Evolutionary conservation across 2,888 invertebrate genomes (phyloP), one percentile per base, ranked within the genome.

Genomic region (Hemithea aestivaria): DNA sequence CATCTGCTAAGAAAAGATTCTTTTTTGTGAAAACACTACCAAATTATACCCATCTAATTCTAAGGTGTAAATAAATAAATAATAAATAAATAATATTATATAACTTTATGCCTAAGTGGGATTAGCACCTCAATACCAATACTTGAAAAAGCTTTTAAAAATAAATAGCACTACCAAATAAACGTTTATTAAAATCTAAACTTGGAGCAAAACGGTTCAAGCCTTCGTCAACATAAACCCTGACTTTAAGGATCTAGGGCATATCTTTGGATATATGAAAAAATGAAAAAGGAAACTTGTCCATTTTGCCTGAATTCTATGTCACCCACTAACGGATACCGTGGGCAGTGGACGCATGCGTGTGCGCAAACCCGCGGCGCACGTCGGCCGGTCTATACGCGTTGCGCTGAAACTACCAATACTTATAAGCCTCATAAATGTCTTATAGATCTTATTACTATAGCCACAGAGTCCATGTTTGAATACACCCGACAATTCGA

Each of bases 361-460:
- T 62, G 27, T 46, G 72, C 73, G 79, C 84, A 82, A 80, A 83
- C 56, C 70, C 62, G 66, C 72, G 67, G 75, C 74, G 67, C 53
- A 52, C 71, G 69, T 69, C 66, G 59, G 54, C 67, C 67, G 56
- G 75, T 65, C 12, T 60, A 66, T 80, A 84, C 85, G 84, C 76
- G 62, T 68, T 55, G 56, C 49, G 56, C 48, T 7, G 22, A 32
- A 10, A 37, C 36, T 45, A 47, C 35, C 34, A 31, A 41, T 39
- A 35, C 27, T 31, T 21, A 34, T 30, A 38, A 32, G 26, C 21
- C n/a, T n/a, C n/a, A n/a, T n/a, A n/a, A n/a, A n/a, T n/a, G n/a
- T n/a, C n/a, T n/a, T n/a, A 25, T 10, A 25, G 10, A 62, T 67
- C 53, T 50, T 71, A 66, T 41, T 8, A 0, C 1, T 4, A 1